phyloP scores from a whole-genome alignment of 2,797 vertebrate genomes.

The Sphaeramia orbicularis region DNA sequence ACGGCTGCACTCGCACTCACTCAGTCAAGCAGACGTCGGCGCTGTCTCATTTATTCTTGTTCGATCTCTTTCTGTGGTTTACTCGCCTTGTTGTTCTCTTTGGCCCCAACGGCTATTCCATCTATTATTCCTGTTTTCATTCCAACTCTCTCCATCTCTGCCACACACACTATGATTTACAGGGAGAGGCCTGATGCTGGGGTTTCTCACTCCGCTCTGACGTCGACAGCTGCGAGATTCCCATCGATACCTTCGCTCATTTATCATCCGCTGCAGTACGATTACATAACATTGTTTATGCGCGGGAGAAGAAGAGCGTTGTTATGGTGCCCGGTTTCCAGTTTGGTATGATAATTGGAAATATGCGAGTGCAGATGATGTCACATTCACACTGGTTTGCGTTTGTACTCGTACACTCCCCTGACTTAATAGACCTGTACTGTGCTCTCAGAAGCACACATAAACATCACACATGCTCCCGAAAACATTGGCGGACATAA shows the following conservation, averaged over 20 bases:
- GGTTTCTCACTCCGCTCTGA: slow-evolving; percentile 51
- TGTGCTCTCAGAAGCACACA: background rate
- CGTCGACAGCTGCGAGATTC: slow-evolving; percentile 52
- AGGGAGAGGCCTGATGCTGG: slow-evolving; percentile 14
- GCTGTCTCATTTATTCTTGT: slow-evolving; percentile 22
- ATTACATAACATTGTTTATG: slow-evolving; percentile 79
- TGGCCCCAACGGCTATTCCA: slow-evolving; percentile 34
- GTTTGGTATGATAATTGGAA: slow-evolving; percentile 15
- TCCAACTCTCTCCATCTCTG: slow-evolving; percentile 18
- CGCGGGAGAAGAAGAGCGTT: background rate
- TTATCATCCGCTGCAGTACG: slow-evolving; percentile 62
- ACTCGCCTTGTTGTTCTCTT: slow-evolving; percentile 29
- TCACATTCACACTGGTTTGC: background rate
- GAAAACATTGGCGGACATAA: slow-evolving; percentile 12
- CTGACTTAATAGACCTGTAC: background rate
- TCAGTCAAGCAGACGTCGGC: slow-evolving; percentile 14
- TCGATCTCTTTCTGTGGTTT: slow-evolving; percentile 41
- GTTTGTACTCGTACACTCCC: background rate
- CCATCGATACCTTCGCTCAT: slow-evolving; percentile 40
- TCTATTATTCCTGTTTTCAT: slow-evolving; percentile 37
- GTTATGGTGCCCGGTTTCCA: slow-evolving; percentile 5
- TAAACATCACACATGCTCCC: slow-evolving; percentile 25
- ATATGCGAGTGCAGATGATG: slow-evolving; percentile 13
- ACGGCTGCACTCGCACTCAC: background rate
- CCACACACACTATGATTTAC: slow-evolving; percentile 43